Evolutionary conservation across 1,140 invertebrate species (phyloP).

Genomic region (Himalopsyche phryganea): DNA sequence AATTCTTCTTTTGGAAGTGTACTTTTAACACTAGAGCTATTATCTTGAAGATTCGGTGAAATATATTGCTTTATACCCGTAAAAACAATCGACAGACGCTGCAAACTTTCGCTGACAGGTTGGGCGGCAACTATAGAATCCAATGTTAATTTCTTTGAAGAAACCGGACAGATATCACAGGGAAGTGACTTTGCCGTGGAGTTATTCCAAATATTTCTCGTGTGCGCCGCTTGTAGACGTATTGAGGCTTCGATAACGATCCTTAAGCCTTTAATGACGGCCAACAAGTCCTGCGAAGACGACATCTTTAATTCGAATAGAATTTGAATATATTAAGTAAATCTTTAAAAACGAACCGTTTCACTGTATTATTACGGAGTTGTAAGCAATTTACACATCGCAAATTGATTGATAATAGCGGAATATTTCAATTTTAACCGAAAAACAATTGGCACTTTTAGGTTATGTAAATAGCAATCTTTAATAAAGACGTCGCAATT

Average conservation of each 20-base stretch:
- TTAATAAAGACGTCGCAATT: no score
- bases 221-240: constrained; percentile 38
- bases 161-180: constrained; percentile 4
- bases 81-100: constrained; percentile 16
- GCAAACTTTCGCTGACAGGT: constrained; percentile 12
- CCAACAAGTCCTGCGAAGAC: constrained; percentile 58
- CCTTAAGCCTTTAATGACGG: constrained; percentile 59
- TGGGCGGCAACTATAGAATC: neutral
- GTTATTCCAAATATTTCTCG: constrained; percentile 31
- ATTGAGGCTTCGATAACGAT: constrained; percentile 57
- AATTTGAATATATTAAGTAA: no score
- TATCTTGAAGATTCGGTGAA: constrained; percentile 2
- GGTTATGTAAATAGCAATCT: no score
- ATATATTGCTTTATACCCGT: constrained; percentile 21
- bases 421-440: no score
- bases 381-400: no score
- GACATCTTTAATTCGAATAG: no score
- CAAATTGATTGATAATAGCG: no score
- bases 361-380: no score
- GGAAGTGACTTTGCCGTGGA: constrained; percentile 26
- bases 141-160: neutral
- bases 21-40: neutral
- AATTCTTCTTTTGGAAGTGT: constrained; percentile 17
- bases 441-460: no score
- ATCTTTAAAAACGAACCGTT: no score